phyloP scores from a whole-genome alignment of 1,140 invertebrate species.

The Acromyrmex heyeri region DNA sequence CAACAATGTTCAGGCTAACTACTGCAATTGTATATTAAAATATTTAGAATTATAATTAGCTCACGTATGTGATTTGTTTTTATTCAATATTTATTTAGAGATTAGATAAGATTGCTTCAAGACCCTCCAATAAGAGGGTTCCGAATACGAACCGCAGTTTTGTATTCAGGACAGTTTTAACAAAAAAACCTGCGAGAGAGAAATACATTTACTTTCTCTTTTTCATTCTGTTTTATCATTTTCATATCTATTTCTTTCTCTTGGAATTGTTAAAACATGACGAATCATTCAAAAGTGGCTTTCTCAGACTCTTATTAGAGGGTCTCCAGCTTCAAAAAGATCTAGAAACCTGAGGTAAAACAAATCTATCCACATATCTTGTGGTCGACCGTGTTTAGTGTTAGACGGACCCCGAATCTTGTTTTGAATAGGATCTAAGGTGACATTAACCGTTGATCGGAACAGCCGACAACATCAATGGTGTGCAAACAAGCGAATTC shows the following conservation, averaged over 20 bases:
- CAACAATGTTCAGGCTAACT: not conserved
- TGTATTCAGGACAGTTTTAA: too few species aligned
- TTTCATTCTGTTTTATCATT: too few species aligned
- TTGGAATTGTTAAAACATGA: too few species aligned
- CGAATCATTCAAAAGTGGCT: too few species aligned
- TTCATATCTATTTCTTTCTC: too few species aligned
- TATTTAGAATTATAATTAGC: not conserved
- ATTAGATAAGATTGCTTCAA: not conserved
- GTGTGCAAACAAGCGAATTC: constrained; percentile 48
- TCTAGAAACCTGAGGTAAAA: not conserved
- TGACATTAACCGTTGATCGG: constrained; percentile 8
- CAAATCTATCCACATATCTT: not conserved
- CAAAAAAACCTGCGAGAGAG: too few species aligned
- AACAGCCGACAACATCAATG: not conserved
- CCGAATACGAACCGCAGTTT: too few species aligned
- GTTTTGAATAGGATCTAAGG: not conserved
- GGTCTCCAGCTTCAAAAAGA: not conserved
- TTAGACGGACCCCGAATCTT: not conserved
- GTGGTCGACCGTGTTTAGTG: not conserved
- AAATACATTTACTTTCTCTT: too few species aligned
- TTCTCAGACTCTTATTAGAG: too few species aligned
- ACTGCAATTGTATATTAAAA: not conserved
- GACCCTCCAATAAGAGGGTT: too few species aligned
- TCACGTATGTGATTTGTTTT: not conserved
- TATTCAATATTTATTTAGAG: not conserved